phyloP scores from a whole-genome alignment of 2,888 invertebrate genomes.

The Tribolium freemani region DNA sequence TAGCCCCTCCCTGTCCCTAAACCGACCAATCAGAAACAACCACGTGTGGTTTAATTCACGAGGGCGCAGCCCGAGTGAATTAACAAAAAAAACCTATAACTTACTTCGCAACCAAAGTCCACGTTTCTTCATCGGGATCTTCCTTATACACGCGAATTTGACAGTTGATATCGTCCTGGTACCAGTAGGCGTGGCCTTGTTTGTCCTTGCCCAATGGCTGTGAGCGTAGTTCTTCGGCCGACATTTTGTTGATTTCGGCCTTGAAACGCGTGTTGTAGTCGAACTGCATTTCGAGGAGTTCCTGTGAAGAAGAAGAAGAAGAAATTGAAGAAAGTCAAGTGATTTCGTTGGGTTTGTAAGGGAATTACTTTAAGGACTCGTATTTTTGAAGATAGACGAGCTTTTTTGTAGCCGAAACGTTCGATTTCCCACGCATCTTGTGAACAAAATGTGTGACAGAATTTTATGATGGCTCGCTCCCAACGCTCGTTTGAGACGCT shows the following conservation, averaged over 20 bases:
- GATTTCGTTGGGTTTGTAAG: constrained; percentile 4
- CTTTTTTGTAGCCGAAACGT: constrained; percentile 94
- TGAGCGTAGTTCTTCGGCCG: constrained; percentile 84
- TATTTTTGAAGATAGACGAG: constrained; percentile 89
- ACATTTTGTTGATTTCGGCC: constrained; percentile 83
- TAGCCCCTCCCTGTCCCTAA: constrained; percentile 78
- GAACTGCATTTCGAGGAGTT: constrained; percentile 94
- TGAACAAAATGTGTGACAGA: constrained; percentile 90
- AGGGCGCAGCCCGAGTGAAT: too few species aligned
- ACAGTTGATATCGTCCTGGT: constrained; percentile 88
- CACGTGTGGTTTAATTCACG: not conserved
- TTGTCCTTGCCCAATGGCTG: constrained; percentile 94
- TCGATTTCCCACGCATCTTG: constrained; percentile 98
- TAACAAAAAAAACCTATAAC: constrained; percentile 49
- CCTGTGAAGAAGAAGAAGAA: constrained; percentile 71
- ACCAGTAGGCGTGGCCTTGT: constrained; percentile 94
- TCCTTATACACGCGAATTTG: constrained; percentile 95
- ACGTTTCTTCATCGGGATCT: constrained; percentile 96
- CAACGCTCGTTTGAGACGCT: constrained; percentile 88
- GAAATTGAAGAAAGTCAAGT: constrained; percentile 9
- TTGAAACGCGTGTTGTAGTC: constrained; percentile 95
- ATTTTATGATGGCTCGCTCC: constrained; percentile 91
- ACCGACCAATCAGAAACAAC: not conserved
- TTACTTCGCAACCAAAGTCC: constrained; percentile 92
- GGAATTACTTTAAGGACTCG: constrained; percentile 85